phyloP scores from a whole-genome alignment of 2,888 invertebrate species.

The Sylvicola cinctus region DNA sequence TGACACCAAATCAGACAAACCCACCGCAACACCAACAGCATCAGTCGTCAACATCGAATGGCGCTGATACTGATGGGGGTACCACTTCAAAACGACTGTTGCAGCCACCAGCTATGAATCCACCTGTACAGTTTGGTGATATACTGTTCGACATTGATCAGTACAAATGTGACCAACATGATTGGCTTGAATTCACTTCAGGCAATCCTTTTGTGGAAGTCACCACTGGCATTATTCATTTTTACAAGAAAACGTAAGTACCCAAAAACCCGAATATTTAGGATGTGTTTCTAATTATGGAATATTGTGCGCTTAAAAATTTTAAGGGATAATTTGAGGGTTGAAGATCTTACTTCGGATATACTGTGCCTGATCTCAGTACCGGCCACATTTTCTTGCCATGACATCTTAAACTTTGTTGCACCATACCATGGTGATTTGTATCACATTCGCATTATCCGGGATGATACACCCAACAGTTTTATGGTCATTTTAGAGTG shows the following conservation, averaged over 20 bases:
- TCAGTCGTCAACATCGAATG: background rate
- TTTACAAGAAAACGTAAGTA: conserved; percentile 89
- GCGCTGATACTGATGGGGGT: conserved; percentile 26
- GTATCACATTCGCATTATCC: conserved; percentile 74
- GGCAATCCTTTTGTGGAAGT: conserved; percentile 96
- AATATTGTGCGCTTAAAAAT: no score
- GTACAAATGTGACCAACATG: no score
- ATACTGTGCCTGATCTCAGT: conserved; percentile 77
- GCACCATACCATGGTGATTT: conserved; percentile 83
- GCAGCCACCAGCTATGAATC: conserved; percentile 26
- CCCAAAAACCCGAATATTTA: conserved; percentile 26
- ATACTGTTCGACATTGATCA: no score
- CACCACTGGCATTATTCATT: conserved; percentile 88
- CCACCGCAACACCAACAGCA: background rate
- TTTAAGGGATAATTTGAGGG: conserved; percentile 10
- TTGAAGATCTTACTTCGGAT: conserved; percentile 51
- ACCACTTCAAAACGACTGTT: conserved; percentile 40
- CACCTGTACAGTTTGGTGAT: conserved; percentile 5
- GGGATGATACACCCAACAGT: conserved; percentile 83
- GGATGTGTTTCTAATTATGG: no score
- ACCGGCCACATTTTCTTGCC: conserved; percentile 75
- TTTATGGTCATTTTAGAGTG: conserved; percentile 92
- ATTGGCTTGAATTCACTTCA: conserved; percentile 48
- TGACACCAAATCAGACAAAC: no score
- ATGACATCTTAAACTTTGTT: conserved; percentile 83